These are phyloP conservation scores for Aphidius gifuensis DNA, from an alignment of 1,140 invertebrate species.

Conservation along the genomic window DNA sequence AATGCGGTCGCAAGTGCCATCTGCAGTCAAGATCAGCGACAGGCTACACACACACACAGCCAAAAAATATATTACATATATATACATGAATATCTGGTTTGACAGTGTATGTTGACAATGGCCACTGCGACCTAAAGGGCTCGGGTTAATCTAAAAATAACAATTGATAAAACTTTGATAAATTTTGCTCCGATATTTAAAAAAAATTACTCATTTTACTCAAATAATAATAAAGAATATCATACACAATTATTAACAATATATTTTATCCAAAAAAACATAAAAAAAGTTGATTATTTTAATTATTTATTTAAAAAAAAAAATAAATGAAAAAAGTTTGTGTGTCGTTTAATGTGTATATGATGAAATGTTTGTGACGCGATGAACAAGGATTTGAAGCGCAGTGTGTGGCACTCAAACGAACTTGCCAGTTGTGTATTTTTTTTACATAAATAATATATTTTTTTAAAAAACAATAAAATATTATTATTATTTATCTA, in stretches of 20 bases:
- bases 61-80: conserved; percentile 12
- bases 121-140: conserved; percentile 42
- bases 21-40: background rate
- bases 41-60: background rate
- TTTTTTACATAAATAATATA: background rate
- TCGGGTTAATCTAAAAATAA: conserved; percentile 31
- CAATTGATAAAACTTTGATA: background rate
- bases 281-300: background rate
- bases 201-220: conserved; percentile 1
- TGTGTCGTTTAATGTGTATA: background rate
- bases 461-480: background rate
- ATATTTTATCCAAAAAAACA: conserved; percentile 4
- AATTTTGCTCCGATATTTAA: conserved; percentile 10
- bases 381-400: conserved; percentile 16
- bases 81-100: background rate
- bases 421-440: conserved; percentile 8
- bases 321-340: too few relatives aligned
- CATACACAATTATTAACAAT: background rate
- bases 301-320: background rate
- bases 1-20: conserved; percentile 14
- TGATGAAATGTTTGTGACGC: conserved; percentile 9
- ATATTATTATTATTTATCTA: conserved; percentile 20
- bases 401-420: conserved; percentile 7
- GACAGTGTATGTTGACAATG: conserved; percentile 19
- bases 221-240: conserved; percentile 12